These are phyloP conservation scores for Oryzias woworae DNA, from an alignment of 2,113 vertebrate species.

Conservation along the genomic window DNA sequence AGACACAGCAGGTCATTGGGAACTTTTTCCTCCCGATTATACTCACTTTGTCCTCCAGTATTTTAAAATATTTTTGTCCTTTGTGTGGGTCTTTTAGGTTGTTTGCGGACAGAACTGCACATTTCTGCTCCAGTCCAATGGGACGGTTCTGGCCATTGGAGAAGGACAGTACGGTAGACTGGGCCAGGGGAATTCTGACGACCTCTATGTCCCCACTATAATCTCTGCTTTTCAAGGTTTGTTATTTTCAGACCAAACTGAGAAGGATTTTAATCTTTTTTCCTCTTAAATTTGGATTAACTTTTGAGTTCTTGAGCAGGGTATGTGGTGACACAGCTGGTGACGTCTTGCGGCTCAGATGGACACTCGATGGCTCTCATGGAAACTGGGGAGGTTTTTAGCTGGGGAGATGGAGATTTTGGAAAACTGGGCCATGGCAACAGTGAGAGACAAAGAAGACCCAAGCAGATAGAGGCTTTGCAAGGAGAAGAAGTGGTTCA, in stretches of 20 bases:
- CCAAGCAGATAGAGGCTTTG: slow-evolving; percentile 81
- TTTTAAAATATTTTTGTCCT: slow-evolving; percentile 12
- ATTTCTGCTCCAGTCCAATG: slow-evolving; percentile 81
- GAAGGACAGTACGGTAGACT: slow-evolving; percentile 83
- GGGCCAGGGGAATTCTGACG: slow-evolving; percentile 83
- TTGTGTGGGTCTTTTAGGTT: slow-evolving; percentile 61
- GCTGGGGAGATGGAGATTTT: slow-evolving; percentile 85
- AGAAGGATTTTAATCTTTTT: neutral
- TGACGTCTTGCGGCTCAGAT: slow-evolving; percentile 81
- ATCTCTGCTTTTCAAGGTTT: slow-evolving; percentile 82
- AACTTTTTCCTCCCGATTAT: neutral
- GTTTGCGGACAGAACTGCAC: slow-evolving; percentile 84
- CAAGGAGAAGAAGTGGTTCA: slow-evolving; percentile 82
- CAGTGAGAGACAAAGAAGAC: slow-evolving; percentile 81
- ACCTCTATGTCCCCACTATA: slow-evolving; percentile 79
- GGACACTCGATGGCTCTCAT: slow-evolving; percentile 83
- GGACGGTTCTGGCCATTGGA: slow-evolving; percentile 78
- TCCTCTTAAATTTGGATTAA: slow-evolving; percentile 1
- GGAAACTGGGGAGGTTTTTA: slow-evolving; percentile 84
- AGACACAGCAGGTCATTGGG: slow-evolving; percentile 77
- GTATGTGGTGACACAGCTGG: slow-evolving; percentile 81
- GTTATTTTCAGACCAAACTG: neutral
- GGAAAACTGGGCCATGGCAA: slow-evolving; percentile 84
- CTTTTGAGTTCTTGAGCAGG: slow-evolving; percentile 53
- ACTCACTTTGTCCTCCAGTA: neutral